phyloP scores from a whole-genome alignment of 2,888 invertebrate genomes.

The Zele albiditarsus region DNA sequence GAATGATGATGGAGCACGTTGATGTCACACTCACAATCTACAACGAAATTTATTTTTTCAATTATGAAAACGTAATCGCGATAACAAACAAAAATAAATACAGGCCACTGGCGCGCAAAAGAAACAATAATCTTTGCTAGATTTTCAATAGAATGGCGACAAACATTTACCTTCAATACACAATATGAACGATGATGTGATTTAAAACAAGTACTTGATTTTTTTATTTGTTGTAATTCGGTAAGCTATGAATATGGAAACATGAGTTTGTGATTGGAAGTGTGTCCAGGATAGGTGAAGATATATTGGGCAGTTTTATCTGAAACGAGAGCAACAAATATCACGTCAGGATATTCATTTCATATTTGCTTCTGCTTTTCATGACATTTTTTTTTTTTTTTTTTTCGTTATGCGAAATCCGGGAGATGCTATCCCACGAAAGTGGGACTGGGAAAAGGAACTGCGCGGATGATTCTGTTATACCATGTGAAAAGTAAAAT shows the following conservation, averaged over 20 bases:
- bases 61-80: conserved; percentile 19
- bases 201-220: neutral
- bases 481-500: neutral
- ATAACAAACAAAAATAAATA: conserved; percentile 35
- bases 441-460: neutral
- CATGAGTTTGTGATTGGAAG: too few species aligned
- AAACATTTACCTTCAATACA: neutral
- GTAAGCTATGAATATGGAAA: too few species aligned
- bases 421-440: neutral
- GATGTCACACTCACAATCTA: neutral
- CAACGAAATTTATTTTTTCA: neutral
- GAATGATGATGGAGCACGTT: neutral
- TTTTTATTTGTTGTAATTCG: too few species aligned
- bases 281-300: too few species aligned
- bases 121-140: conserved; percentile 12
- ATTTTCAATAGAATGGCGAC: neutral
- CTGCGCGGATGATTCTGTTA: neutral
- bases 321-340: too few species aligned
- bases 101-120: conserved; percentile 27
- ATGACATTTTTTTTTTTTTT: neutral
- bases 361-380: neutral
- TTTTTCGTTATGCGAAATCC: too few species aligned
- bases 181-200: neutral
- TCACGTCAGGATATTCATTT: neutral
- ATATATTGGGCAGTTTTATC: too few species aligned